phyloP scores from a whole-genome alignment of 2,797 vertebrate species.

The Okamejei kenojei region DNA sequence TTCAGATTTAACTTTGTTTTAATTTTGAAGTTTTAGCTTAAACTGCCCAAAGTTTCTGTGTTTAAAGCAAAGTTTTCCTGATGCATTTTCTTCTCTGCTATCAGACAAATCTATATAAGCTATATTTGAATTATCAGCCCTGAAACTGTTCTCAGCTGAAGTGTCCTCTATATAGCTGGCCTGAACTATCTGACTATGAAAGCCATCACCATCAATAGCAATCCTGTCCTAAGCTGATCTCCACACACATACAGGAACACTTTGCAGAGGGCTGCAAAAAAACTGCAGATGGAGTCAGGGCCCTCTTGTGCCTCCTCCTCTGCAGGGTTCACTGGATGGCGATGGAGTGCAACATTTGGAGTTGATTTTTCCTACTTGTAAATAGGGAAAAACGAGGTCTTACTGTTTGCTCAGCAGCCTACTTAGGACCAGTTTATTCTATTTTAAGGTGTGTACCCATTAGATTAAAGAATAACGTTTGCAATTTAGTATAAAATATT shows the following conservation, averaged over 20 bases:
- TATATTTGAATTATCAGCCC: neutral
- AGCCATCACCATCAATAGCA: neutral
- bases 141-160: neutral
- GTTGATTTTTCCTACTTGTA: neutral
- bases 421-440: neutral
- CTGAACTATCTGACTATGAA: neutral
- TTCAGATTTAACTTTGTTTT: neutral
- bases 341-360: neutral
- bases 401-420: too few species aligned
- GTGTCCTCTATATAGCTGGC: neutral
- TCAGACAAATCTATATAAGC: neutral
- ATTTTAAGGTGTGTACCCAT: neutral
- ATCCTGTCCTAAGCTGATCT: neutral
- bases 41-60: conserved; percentile 12
- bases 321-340: neutral
- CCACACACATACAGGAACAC: neutral
- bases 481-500: neutral
- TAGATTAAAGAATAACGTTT: neutral
- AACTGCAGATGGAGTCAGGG: too few species aligned
- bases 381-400: neutral
- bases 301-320: neutral
- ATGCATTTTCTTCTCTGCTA: neutral
- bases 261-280: neutral
- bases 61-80: neutral
- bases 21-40: neutral